Evolutionary conservation across 2,797 vertebrate genomes (phyloP), one percentile per base, ranked within the genome.

Genomic region (Siniperca undulata): DNA sequence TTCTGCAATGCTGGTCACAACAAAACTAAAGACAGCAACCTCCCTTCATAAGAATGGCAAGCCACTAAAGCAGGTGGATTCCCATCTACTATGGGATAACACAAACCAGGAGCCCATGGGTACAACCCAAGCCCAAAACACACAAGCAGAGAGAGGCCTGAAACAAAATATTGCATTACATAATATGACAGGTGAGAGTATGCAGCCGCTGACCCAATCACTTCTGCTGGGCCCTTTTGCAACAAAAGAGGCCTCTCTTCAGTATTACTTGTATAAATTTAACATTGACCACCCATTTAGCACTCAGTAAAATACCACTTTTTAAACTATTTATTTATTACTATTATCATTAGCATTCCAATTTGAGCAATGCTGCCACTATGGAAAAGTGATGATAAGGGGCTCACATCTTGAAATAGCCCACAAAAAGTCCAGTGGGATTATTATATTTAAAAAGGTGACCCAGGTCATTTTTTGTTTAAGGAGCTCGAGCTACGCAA

Each of bases 131-230:
- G 22, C 27, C 55, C 52, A 58, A 59, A 62, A 27, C 36, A 30
- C n/a, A 30, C 17, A 38, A 64, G 46, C 13, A 48, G 38, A 46
- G 58, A 76, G 52, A 70, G 40, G 42, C 48, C 38, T 50, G n/a
- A 82, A 78, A 69, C n/a, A 61, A 82, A 82, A 61, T 11, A 59
- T 72, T 30, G 11, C 30, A 34, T 66, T 72, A 1, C 38, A 12
- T 34, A 85, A 87, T n/a, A 3, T 78, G 70, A 81, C 86, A 91
- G 89, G 93, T 93, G 70, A 83, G 84, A 78, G 16, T 5, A 11
- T 19, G 22, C 38, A 59, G 67, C 17, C 73, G n/a, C 53, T 81
- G 65, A 77, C n/a, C 17, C 3, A 7, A 60, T 62, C 13, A 50
- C 7, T 16, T 69, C 20, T 58, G 19, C 59, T 52, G 65, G 42